Base-by-base conservation (phyloP, 2,113 vertebrate species). In the Nannobrachium achirus region DNA sequence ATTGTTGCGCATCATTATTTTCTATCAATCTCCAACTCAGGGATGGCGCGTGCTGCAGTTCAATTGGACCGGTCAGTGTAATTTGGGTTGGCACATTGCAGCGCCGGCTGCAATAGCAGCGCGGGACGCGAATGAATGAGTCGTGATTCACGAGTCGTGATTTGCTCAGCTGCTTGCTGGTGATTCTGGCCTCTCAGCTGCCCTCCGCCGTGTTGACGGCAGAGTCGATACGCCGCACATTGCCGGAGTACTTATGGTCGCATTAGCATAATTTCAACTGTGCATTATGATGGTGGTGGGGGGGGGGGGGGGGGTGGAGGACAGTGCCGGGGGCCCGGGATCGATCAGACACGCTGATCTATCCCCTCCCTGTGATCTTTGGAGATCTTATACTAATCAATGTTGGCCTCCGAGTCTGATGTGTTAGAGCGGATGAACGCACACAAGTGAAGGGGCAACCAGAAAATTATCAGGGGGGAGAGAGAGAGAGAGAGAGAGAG, bases 181-280 rank as follows among this genome's bases (percentile, higher is more conserved):
- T 16, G 3, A 50, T 55, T 25, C 19, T 55, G 16, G 14, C 56
- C 39, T 53, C 50, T 18, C 18, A 10, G 51, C 51, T 18, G 8
- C 56, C 8, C 15, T 44, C 20, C 19, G n/a, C 39, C 9, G 1
- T 8, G 8, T 8, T 39, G 16, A 42, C 56, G 18, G 10, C 6
- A 9, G 5, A 14, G 19, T 61, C 58, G 13, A 46, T 46, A 61
- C 25, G 25, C 25, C 25, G 19, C 18, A 3, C 16, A 15, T 19
- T 7, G 41, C 10, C 58, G 38, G 10, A 64, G 33, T 8, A 19
- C 33, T 52, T 51, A 51, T 51, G 45, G 25, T 4, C 4, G 11
- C 6, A 42, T 64, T 64, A 52, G 39, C 62, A 52, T 52, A 53
- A 52, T 41, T 64, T 51, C 62, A 42, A 19, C 25, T 18, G 14